phyloP scores from a whole-genome alignment of 2,888 invertebrate genomes.

The Cheilosia vernalis region DNA sequence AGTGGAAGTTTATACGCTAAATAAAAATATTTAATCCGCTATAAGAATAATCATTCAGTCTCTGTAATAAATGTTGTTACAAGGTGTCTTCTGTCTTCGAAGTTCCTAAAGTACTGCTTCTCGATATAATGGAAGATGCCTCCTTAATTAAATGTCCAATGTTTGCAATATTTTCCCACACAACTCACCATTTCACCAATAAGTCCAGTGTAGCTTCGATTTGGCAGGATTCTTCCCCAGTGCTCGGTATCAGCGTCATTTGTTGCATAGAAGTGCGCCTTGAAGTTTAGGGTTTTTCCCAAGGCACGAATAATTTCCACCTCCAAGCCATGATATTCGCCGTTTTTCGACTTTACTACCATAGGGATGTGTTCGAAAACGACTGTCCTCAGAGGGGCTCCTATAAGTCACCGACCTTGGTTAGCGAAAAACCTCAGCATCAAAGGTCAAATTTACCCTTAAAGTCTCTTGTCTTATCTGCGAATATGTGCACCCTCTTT shows the following conservation, averaged over 20 bases:
- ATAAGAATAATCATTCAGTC: too few relatives aligned
- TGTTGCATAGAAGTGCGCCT: slow-evolving; percentile 87
- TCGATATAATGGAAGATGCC: too few relatives aligned
- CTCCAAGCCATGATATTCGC: slow-evolving; percentile 79
- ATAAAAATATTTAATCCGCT: too few relatives aligned
- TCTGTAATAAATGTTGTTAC: too few relatives aligned
- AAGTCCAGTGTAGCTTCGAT: slow-evolving; percentile 89
- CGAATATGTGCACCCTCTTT: slow-evolving; percentile 79
- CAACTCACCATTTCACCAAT: slow-evolving; percentile 87
- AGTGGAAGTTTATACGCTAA: too few relatives aligned
- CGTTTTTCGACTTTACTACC: slow-evolving; percentile 77
- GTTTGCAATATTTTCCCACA: neutral
- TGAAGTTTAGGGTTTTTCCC: slow-evolving; percentile 89
- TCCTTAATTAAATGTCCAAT: too few relatives aligned
- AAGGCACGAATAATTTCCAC: slow-evolving; percentile 84
- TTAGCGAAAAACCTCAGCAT: neutral
- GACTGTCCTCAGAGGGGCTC: slow-evolving; percentile 78
- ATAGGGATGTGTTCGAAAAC: slow-evolving; percentile 81
- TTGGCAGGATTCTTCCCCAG: slow-evolving; percentile 88
- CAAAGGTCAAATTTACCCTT: slow-evolving; percentile 76
- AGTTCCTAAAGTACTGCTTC: too few relatives aligned
- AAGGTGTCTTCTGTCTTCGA: too few relatives aligned
- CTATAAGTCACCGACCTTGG: slow-evolving; percentile 71
- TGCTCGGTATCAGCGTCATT: slow-evolving; percentile 85
- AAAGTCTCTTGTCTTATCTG: slow-evolving; percentile 81